These are phyloP conservation scores for Coturnix japonica DNA, from an alignment of 2,113 vertebrate species.

Conservation along the genomic window DNA sequence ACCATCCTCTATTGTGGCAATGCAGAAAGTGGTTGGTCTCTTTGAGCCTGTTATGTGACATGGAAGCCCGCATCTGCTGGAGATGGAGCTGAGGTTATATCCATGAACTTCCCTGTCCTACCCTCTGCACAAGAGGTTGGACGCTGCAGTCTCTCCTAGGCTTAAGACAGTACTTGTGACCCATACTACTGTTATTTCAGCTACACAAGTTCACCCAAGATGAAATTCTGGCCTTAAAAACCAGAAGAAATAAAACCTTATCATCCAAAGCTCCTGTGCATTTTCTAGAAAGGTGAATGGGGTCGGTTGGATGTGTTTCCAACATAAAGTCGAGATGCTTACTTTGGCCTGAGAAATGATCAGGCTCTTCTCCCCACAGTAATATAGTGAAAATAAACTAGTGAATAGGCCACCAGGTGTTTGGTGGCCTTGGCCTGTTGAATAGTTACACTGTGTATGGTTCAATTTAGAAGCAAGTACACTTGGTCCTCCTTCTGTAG, in stretches of 20 bases:
- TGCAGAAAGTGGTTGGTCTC: neutral
- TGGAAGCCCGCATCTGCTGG: neutral
- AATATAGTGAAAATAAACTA: neutral
- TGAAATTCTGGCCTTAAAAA: neutral
- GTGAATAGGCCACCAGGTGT: neutral
- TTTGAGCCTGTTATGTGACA: neutral
- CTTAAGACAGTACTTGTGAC: neutral
- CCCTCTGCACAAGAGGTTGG: neutral
- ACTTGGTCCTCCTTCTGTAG: neutral
- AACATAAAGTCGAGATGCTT: neutral
- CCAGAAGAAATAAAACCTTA: neutral
- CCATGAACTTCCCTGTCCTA: neutral
- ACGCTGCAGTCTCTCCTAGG: neutral
- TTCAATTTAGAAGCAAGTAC: neutral
- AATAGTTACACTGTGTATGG: neutral
- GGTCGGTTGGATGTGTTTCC: slow-evolving; percentile 11
- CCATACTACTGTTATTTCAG: neutral
- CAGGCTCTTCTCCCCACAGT: neutral
- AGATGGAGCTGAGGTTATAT: neutral
- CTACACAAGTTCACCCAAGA: neutral
- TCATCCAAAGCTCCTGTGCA: neutral
- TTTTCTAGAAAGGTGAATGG: slow-evolving; percentile 9
- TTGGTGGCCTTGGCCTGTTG: neutral
- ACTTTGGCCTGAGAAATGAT: slow-evolving; percentile 4
- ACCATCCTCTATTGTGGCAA: accelerated